phyloP scores from a whole-genome alignment of 2,888 invertebrate genomes.

The Pycnomerus fuliginosus region DNA sequence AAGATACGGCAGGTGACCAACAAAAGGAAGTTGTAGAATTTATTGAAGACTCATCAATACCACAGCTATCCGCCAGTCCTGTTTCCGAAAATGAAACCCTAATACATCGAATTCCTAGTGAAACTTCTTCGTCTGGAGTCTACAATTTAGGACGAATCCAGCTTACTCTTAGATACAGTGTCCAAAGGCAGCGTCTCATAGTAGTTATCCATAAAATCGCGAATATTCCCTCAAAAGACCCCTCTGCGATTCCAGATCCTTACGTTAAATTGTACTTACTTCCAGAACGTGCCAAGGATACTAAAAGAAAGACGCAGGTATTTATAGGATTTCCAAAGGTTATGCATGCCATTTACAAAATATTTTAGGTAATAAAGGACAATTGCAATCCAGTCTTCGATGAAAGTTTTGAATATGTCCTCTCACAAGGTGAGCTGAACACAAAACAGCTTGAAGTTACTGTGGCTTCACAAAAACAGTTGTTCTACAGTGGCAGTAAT shows the following conservation, averaged over 20 bases:
- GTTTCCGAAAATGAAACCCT: conserved; percentile 31
- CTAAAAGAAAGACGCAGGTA: conserved; percentile 82
- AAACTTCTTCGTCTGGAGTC: conserved; percentile 64
- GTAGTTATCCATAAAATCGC: conserved; percentile 87
- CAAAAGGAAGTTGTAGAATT: conserved; percentile 42
- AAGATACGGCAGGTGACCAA: background rate
- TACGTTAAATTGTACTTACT: conserved; percentile 86
- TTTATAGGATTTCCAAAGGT: conserved; percentile 33
- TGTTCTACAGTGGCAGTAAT: conserved; percentile 77
- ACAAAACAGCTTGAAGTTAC: conserved; percentile 79
- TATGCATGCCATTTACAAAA: conserved; percentile 2
- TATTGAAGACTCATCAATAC: conserved; percentile 39
- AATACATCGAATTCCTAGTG: conserved; percentile 48
- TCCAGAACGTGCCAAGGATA: conserved; percentile 81
- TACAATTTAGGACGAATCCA: conserved; percentile 79
- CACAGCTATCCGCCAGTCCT: conserved; percentile 44
- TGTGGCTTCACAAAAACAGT: conserved; percentile 85
- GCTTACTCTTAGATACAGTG: conserved; percentile 81
- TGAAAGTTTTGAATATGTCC: conserved; percentile 86
- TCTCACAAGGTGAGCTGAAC: conserved; percentile 78
- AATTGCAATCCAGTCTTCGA: conserved; percentile 90
- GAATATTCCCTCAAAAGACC: conserved; percentile 73
- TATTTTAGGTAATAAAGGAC: conserved; percentile 70
- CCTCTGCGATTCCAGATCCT: conserved; percentile 83
- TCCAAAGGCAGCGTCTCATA: conserved; percentile 76